Percentiles rank a stretch among this genome's conserved stretches.
Evolutionary conservation across 2,888 invertebrate species (phyloP).

Genomic region (Mactromeris polynyma): DNA sequence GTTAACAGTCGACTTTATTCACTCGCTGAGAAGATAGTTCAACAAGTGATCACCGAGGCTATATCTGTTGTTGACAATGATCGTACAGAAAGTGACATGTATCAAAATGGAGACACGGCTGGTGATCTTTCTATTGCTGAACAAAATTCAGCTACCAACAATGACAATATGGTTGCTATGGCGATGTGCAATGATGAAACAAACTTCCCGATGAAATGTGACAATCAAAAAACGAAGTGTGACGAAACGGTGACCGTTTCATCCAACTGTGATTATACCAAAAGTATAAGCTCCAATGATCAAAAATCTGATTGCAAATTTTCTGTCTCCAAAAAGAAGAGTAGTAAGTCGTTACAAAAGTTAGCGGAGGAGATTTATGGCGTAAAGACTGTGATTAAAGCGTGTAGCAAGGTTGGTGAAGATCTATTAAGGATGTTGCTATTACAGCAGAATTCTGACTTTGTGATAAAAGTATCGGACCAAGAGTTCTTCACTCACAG

Average conservation of each 20-base stretch:
- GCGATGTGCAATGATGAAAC: not conserved
- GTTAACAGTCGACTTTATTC: slow-evolving; percentile 5
- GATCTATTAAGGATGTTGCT: slow-evolving; percentile 77
- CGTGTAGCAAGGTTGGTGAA: slow-evolving; percentile 76
- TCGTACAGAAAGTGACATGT: not conserved
- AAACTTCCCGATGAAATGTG: not conserved
- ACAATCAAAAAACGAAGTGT: not conserved
- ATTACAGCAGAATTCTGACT: slow-evolving; percentile 72
- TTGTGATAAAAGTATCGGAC: slow-evolving; percentile 71
- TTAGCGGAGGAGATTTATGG: slow-evolving; percentile 30
- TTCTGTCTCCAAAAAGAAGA: not conserved
- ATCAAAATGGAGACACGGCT: not conserved
- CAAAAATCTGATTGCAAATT: not conserved
- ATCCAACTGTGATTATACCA: not conserved
- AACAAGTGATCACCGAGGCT: slow-evolving; percentile 47
- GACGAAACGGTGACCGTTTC: not conserved
- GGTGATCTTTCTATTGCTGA: not conserved
- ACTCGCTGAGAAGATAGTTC: slow-evolving; percentile 46
- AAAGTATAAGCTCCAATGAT: not conserved
- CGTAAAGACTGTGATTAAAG: slow-evolving; percentile 38
- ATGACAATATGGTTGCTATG: not conserved
- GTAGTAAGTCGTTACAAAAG: not conserved
- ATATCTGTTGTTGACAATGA: slow-evolving; percentile 12
- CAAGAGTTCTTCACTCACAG: slow-evolving; percentile 76
- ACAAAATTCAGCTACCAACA: not conserved